phyloP scores from a whole-genome alignment of 2,113 vertebrate genomes.

The Cynopterus brachyotis region DNA sequence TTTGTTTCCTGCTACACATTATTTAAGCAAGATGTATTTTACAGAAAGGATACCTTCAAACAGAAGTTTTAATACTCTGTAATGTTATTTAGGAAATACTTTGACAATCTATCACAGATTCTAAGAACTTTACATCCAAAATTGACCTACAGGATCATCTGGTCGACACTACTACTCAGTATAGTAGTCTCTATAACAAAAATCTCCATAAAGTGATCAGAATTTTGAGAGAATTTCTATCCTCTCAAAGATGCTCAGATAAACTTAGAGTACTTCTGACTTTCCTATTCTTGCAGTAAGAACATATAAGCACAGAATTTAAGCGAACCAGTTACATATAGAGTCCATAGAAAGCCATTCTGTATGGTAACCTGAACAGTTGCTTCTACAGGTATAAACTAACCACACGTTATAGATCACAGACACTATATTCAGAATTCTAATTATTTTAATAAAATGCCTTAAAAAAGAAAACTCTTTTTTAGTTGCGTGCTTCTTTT shows the following conservation, averaged over 20 bases:
- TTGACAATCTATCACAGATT: background rate
- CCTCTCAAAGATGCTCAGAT: background rate
- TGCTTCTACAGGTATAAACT: slow-evolving; percentile 7
- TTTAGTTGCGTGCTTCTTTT: background rate
- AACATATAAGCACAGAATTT: background rate
- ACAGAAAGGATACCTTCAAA: background rate
- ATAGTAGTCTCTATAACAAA: background rate
- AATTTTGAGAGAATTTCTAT: slow-evolving; percentile 15
- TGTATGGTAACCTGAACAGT: background rate
- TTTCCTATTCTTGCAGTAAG: background rate
- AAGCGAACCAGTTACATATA: background rate
- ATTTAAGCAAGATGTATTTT: slow-evolving; percentile 17
- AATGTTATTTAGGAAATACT: slow-evolving; percentile 20
- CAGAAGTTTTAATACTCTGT: background rate
- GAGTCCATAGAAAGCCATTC: background rate
- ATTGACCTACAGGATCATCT: background rate
- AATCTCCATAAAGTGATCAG: background rate
- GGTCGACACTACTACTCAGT: background rate
- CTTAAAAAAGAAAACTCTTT: background rate
- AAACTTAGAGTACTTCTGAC: background rate
- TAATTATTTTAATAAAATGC: slow-evolving; percentile 29
- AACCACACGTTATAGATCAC: background rate
- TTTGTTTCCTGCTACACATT: background rate
- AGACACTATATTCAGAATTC: background rate
- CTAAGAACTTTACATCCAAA: background rate